Base-by-base conservation (phyloP, 2,113 vertebrate genomes). In the Chrysemys picta region DNA sequence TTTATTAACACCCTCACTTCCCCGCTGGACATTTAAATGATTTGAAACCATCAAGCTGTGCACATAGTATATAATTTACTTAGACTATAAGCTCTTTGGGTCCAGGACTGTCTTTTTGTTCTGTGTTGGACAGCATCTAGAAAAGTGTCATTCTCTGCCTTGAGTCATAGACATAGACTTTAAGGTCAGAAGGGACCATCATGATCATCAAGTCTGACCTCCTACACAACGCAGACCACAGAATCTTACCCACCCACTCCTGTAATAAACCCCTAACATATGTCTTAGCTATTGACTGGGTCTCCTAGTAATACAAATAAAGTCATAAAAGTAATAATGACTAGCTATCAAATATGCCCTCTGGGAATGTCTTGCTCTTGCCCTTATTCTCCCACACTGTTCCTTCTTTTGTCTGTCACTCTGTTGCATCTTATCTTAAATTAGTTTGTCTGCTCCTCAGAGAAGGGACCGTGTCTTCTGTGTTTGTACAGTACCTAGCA, bases 391-490 rank as follows among this genome's bases (percentile, higher is more conserved):
- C 31, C 27, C 5, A 85, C 82, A n/a, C 56, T 56, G 11, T 14
- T 52, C 8, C 3, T 31, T 1, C 1, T 0, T 19, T 8, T n/a
- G 0, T 19, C 42, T 1, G 0, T 81, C 24, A 27, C 42, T 21
- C 17, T 81, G 13, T 29, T 86, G 21, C 0, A 0, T 22, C 35
- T 69, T 69, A 29, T 31, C 57, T 12, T 59, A 27, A 29, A 31
- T 12, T 29, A 59, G 57, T 59, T 59, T 59, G 57, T 59, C 27
- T 12, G 27, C 57, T 59, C 57, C 25, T 29, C 57, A 59, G 12
- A 27, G 57, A 59, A 31, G 57, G 27, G 56, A 11, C 25, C 56
- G 7, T 57, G 56, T 57, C 56, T 57, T 57, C 56, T 57, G 56
- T 57, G 56, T 24, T 27, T 57, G 24, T 57, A 57, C 24, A 27